Evolutionary conservation across 2,113 vertebrate genomes (phyloP).

Genomic region (Lagopus muta): DNA sequence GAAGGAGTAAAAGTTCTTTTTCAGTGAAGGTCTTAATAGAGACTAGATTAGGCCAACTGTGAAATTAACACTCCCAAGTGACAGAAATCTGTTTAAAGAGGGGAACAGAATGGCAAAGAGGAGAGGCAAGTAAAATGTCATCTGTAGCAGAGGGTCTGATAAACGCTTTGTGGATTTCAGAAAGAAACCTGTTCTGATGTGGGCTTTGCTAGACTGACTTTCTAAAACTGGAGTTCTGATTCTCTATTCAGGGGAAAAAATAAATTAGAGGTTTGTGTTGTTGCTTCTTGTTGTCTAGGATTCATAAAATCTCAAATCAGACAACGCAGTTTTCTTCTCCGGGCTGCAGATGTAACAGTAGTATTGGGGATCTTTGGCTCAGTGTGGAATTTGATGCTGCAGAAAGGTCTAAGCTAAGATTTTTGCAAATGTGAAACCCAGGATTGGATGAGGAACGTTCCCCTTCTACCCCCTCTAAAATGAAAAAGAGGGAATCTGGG

Average conservation of each 20-base stretch:
- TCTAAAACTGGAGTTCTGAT: neutral
- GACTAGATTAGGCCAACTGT: neutral
- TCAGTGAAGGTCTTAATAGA: neutral
- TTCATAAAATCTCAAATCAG: rapidly evolving
- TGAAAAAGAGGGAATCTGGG: neutral
- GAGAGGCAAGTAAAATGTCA: neutral
- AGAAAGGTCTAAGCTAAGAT: neutral
- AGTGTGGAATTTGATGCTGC: neutral
- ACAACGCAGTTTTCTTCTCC: neutral
- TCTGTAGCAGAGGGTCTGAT: neutral
- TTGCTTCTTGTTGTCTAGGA: neutral
- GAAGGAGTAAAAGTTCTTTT: neutral
- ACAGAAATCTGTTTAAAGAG: neutral
- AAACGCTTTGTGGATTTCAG: neutral
- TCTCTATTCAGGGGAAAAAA: neutral
- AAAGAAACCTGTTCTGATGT: slow-evolving; percentile 23
- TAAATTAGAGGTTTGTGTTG: neutral
- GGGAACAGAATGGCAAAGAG: neutral
- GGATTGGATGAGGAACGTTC: neutral
- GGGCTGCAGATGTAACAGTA: neutral
- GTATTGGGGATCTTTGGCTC: neutral
- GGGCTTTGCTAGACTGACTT: neutral
- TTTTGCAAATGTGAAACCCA: neutral
- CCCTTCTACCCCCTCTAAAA: too few species aligned
- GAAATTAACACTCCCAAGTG: neutral